phyloP scores from a whole-genome alignment of 2,888 invertebrate genomes.

The Drosophila mimetica region DNA sequence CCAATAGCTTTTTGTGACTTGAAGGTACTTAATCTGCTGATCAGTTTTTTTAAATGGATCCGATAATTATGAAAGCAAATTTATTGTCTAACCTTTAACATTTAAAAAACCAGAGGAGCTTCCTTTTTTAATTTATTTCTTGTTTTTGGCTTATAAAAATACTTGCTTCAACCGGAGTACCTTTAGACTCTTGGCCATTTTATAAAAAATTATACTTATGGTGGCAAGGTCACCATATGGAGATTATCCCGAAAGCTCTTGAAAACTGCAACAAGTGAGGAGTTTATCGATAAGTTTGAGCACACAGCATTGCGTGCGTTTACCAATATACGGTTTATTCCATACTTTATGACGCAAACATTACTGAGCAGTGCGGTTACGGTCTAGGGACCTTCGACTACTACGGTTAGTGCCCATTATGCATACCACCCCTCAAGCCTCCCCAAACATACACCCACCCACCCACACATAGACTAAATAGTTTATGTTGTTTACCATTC shows the following conservation, averaged over 20 bases:
- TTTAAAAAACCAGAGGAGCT: no score
- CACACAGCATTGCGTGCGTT: not conserved
- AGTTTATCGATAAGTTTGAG: not conserved
- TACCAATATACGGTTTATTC: conserved; percentile 44
- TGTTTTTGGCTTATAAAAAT: no score
- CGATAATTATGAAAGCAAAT: no score
- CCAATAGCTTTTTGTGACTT: no score
- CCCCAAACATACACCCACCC: not conserved
- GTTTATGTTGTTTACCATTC: conserved; percentile 76
- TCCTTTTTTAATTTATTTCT: no score
- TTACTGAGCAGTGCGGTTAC: conserved; percentile 32
- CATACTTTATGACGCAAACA: conserved; percentile 73
- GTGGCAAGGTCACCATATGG: conserved; percentile 6
- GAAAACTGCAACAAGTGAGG: conserved; percentile 14
- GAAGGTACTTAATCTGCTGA: no score
- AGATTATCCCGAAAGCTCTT: not conserved
- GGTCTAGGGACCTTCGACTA: conserved; percentile 15
- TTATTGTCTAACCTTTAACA: no score
- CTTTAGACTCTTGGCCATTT: no score
- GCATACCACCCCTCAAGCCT: not conserved
- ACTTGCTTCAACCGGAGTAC: no score
- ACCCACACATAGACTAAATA: conserved; percentile 70
- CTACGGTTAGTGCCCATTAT: conserved; percentile 14
- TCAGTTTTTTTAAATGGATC: no score
- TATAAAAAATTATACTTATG: no score